phyloP scores from a whole-genome alignment of 2,113 vertebrate genomes.

The Myodes glareolus region DNA sequence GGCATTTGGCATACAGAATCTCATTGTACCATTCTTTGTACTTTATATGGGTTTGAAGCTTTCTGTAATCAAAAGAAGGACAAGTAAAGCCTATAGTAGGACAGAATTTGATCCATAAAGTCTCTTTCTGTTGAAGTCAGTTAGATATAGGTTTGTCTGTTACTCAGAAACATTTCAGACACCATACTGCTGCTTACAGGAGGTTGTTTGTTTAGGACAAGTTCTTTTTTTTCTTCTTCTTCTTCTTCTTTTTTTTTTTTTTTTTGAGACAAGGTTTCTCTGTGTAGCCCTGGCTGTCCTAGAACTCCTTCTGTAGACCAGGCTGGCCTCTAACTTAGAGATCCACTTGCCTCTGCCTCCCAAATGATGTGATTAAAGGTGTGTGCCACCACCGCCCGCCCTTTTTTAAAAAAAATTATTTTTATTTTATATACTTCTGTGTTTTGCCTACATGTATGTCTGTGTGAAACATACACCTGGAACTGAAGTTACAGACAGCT shows the following conservation, averaged over 20 bases:
- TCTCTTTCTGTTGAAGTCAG: slow-evolving; percentile 17
- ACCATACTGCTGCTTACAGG: not conserved
- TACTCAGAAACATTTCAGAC: not conserved
- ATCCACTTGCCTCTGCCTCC: not conserved
- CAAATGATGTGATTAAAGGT: not conserved
- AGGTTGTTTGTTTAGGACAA: not conserved
- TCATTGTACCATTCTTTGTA: not conserved
- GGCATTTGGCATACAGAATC: not conserved
- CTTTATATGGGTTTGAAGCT: slow-evolving; percentile 1
- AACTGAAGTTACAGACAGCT: not conserved
- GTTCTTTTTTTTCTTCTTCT: not conserved
- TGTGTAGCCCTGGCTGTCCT: too few species aligned
- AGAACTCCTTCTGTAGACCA: too few species aligned
- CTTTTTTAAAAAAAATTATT: not conserved
- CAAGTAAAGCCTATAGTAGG: not conserved
- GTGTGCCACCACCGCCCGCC: not conserved
- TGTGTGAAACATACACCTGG: not conserved
- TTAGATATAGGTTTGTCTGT: not conserved
- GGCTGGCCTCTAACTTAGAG: too few species aligned
- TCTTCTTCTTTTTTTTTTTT: not conserved
- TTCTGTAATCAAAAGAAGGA: not conserved
- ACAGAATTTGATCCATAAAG: not conserved
- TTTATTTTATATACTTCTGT: not conserved
- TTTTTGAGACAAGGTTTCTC: too few species aligned
- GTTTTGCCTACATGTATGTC: not conserved